Evolutionary conservation across 2,113 vertebrate genomes (phyloP), one percentile per base, ranked within the genome.

Genomic region (Progne subis): DNA sequence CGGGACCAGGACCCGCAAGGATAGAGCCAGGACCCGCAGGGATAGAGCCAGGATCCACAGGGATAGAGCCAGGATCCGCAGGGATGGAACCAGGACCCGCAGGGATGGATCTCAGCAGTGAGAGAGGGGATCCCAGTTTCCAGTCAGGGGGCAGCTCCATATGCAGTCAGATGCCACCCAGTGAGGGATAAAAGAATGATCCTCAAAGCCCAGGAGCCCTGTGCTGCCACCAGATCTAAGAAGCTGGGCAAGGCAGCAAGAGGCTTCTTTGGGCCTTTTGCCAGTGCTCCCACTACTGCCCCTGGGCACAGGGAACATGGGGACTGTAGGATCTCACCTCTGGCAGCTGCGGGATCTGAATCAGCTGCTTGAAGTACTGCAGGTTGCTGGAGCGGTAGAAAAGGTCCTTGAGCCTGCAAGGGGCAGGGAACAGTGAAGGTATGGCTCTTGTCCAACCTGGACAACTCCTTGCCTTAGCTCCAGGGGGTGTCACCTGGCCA

Each of bases 351-450:
- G 99, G 99, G 96, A 99, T 99, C 98, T 99, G 99, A 92, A 99
- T 99, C 78, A 99, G 98, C 52, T 99, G 98, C 95, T 99, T 99
- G 97, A 99, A 99, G 97, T 99, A 99, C 96, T 99, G 99, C 67
- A 99, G 98, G 97, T 99, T 99, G 97, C 99, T 99, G 96, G 99
- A 99, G 96, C 99, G 99, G 92, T 99, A 99, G 97, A 99, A 99
- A 23, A 99, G 98, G 93, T 99, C 99, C 98, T 99, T 99, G 94
- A 99, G 96, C 97, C 99, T 99, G 90, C 14, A 37, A 92, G 90
- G 72, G 80, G 63, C 43, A 80, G 11, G 25, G 72, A 55, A 43
- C 2, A 19, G 23, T 88, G 28, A 87, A 87, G 32, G 19, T 31
- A 68, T 1, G 6, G 53, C 41, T 67, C 74, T 44, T 78, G 39